These are phyloP conservation scores for Caenorhabditis elegans DNA, from an alignment of 1,140 invertebrate species.

Conservation along the genomic window DNA sequence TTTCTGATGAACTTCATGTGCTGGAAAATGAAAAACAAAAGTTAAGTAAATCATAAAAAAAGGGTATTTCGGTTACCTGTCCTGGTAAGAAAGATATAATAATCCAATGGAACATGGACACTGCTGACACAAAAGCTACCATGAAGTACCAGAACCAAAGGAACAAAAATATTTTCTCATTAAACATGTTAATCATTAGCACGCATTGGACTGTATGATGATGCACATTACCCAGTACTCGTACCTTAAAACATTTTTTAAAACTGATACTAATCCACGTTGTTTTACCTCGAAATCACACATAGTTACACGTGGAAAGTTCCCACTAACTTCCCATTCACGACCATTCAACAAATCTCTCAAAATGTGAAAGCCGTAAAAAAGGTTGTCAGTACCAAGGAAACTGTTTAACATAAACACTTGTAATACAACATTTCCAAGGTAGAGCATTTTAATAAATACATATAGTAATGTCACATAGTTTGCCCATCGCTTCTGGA, in stretches of 20 bases:
- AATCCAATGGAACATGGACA: constrained; percentile 67
- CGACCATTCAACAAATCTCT: constrained; percentile 68
- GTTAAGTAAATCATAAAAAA: neutral
- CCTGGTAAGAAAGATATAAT: constrained; percentile 65
- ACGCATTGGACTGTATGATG: constrained; percentile 69
- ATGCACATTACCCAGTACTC: constrained; percentile 65
- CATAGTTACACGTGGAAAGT: constrained; percentile 70
- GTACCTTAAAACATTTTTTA: constrained; percentile 56
- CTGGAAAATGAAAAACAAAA: constrained; percentile 52
- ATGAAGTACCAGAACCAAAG: constrained; percentile 71
- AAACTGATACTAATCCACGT: neutral
- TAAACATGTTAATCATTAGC: constrained; percentile 71
- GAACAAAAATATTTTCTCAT: constrained; percentile 71
- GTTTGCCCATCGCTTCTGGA: constrained; percentile 69
- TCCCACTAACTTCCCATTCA: constrained; percentile 67
- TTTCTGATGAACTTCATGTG: constrained; percentile 66
- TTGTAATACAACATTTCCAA: constrained; percentile 70
- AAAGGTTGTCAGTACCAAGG: constrained; percentile 69
- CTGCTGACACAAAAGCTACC: constrained; percentile 68
- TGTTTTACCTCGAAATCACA: constrained; percentile 70
- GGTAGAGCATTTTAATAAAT: constrained; percentile 69
- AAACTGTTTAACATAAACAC: constrained; percentile 71
- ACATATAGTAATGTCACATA: constrained; percentile 70
- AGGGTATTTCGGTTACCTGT: constrained; percentile 52
- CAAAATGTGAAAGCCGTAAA: constrained; percentile 69